Conservation (phyloP, 2,113 vertebrate species). For the Sinosuthora webbiana region DNA sequence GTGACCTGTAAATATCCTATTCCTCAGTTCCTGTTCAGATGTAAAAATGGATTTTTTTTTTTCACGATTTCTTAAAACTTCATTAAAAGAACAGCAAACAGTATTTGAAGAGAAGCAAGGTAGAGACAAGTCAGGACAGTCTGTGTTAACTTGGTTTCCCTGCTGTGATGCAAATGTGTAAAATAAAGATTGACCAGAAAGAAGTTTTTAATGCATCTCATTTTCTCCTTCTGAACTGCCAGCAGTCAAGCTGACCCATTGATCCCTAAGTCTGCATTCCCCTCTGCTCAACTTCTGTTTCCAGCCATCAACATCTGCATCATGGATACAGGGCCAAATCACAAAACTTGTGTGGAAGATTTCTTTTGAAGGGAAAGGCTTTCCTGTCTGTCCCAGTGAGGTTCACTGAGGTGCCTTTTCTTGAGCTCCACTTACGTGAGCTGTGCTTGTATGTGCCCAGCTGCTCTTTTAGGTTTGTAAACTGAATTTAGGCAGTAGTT, state of each 20-base stretch:
- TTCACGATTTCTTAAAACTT: slow-evolving; percentile 46
- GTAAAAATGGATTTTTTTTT: slow-evolving; percentile 1
- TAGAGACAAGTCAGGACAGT: background rate
- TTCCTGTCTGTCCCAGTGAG: background rate
- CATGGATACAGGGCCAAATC: background rate
- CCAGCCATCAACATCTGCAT: background rate
- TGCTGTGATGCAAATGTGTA: slow-evolving; percentile 49
- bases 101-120: background rate
- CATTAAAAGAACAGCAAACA: background rate
- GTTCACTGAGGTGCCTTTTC: background rate
- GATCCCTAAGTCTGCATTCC: background rate
- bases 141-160: slow-evolving; percentile 39
- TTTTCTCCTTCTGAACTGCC: background rate
- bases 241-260: background rate
- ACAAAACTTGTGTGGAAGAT: background rate
- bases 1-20: slow-evolving; percentile 21
- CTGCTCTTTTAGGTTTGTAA: background rate
- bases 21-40: background rate
- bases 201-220: background rate
- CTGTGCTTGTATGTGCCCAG: background rate
- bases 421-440: background rate
- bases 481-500: background rate
- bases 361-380: background rate
- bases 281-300: background rate
- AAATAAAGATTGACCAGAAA: slow-evolving; percentile 66